Base-by-base conservation (phyloP, 2,113 vertebrate genomes). In the Pomatorhinus ruficollis region DNA sequence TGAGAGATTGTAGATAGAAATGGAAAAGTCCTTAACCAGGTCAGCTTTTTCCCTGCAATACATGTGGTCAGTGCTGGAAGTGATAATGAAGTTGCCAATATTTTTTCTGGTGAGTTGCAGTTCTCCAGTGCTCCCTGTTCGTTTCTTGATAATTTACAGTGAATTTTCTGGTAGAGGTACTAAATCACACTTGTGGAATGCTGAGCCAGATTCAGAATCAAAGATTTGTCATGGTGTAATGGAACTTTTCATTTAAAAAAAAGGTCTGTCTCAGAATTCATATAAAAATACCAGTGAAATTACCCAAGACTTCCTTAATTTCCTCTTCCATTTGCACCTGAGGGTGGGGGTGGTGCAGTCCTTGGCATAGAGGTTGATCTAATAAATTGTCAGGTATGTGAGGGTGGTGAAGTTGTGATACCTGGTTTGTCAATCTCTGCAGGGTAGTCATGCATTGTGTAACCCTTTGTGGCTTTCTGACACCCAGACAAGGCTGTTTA, bases 21-120 rank as follows among this genome's bases (percentile, higher is more conserved):
- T 91, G 84, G 93, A 95, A 90, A 90, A 93, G 54, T 86, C 71
- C 44, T 95, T 83, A 88, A 70, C 24, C 16, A 30, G 81, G 65
- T 91, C 89, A 79, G 0, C 50, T 53, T 87, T 56, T 92, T 79
- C n/a, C 81, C 39, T 66, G 47, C 22, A 66, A 21, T 54, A 10
- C 15, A 4, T 35, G 22, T 21, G 49, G 74, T 57, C 83, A 37
- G 49, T 65, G 50, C 66, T 96, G 89, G 81, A 95, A 95, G 33
- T n/a, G 70, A 68, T 64, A 42, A 33, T 12, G 20, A 59, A 72
- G 24, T 71, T 0, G 5, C 77, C 77, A 64, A 0, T 1, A 1
- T 66, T 87, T 54, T 11, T 77, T 57, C 56, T 84, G 47, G 39
- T 5, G 0, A 75, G 2, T 23, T 49, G 31, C 63, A 70, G 0